phyloP scores from a whole-genome alignment of 2,888 invertebrate species.

The Kuschelorhynchus macadamiae region DNA sequence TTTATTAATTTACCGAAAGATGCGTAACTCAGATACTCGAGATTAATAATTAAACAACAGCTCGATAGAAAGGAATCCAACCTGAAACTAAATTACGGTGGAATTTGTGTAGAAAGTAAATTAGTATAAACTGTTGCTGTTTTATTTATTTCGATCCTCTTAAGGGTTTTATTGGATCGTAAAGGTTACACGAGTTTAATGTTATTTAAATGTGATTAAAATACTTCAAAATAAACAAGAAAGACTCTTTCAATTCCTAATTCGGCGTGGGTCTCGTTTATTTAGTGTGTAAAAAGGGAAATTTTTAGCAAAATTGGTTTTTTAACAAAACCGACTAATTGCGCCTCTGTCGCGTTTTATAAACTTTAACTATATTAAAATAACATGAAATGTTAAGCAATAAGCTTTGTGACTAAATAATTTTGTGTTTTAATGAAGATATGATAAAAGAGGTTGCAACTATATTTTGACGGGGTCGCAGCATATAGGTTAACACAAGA shows the following conservation, averaged over 20 bases:
- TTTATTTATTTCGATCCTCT: slow-evolving; percentile 30
- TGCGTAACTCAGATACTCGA: neutral
- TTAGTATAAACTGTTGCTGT: slow-evolving; percentile 31
- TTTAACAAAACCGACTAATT: too few relatives aligned
- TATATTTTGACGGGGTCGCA: too few relatives aligned
- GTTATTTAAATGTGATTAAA: slow-evolving; percentile 28
- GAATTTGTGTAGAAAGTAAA: slow-evolving; percentile 26
- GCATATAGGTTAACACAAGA: too few relatives aligned
- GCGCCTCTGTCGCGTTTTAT: too few relatives aligned
- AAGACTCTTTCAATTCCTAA: slow-evolving; percentile 8
- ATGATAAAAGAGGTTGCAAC: too few relatives aligned
- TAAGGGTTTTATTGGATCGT: slow-evolving; percentile 28
- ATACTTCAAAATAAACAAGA: slow-evolving; percentile 9
- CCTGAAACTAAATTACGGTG: slow-evolving; percentile 4
- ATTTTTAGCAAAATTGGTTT: too few relatives aligned
- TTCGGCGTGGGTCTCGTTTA: too few relatives aligned
- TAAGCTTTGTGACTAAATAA: too few relatives aligned
- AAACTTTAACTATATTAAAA: too few relatives aligned
- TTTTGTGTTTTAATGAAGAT: too few relatives aligned
- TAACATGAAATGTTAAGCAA: too few relatives aligned
- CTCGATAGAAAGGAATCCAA: neutral
- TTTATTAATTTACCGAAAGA: slow-evolving; percentile 10
- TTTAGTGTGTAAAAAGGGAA: too few relatives aligned
- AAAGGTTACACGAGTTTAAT: slow-evolving; percentile 22
- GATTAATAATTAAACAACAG: slow-evolving; percentile 22